These are phyloP conservation scores for Drosophila pallidifrons DNA, from an alignment of 1,140 invertebrate genomes.

Conservation along the genomic window DNA sequence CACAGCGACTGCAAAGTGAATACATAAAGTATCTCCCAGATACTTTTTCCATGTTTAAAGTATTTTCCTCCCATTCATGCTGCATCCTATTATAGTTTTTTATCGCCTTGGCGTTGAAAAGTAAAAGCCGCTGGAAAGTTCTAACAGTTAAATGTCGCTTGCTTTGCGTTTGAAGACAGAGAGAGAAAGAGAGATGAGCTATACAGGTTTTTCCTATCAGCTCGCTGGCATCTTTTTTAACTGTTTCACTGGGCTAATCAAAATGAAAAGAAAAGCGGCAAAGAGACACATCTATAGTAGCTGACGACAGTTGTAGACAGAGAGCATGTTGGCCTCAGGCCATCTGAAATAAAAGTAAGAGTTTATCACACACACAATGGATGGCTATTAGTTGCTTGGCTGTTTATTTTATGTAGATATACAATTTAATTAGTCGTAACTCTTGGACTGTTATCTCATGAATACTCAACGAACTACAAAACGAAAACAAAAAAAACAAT, in stretches of 20 bases:
- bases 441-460: conserved; percentile 68
- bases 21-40: neutral
- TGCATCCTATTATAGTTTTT: too few species aligned
- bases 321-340: conserved; percentile 8
- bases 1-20: neutral
- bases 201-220: conserved; percentile 31
- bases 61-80: too few species aligned
- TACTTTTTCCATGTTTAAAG: neutral
- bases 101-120: conserved; percentile 1
- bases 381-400: conserved; percentile 52
- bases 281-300: neutral
- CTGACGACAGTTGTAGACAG: neutral
- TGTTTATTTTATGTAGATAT: conserved; percentile 57
- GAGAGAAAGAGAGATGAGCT: neutral
- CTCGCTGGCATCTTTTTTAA: conserved; percentile 12
- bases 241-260: conserved; percentile 42
- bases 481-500: conserved; percentile 16
- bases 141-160: conserved; percentile 37
- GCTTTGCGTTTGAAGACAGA: neutral
- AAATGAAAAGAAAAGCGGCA: conserved; percentile 41
- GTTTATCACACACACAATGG: conserved; percentile 61
- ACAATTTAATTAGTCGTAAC: conserved; percentile 73
- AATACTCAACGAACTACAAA: conserved; percentile 39
- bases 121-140: conserved; percentile 45
- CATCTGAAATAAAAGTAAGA: conserved; percentile 59